These are phyloP conservation scores for Ctenopoma kingsleyae DNA, from an alignment of 2,797 vertebrate species.

Conservation along the genomic window DNA sequence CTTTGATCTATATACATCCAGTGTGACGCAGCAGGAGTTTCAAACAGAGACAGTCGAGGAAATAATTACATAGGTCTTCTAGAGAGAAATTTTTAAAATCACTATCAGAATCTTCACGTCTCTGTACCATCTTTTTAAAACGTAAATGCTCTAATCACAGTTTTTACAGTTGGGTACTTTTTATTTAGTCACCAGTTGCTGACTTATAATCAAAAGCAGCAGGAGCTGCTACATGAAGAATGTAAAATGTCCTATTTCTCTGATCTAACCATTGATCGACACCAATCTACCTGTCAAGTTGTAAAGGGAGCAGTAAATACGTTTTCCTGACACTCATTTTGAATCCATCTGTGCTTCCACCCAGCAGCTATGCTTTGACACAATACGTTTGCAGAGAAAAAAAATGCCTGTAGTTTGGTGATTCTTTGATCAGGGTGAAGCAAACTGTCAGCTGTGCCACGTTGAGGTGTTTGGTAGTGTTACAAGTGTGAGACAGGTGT, in stretches of 20 bases:
- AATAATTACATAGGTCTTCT: constrained; percentile 8
- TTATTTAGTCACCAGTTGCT: neutral
- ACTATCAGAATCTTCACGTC: constrained; percentile 8
- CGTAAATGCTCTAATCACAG: neutral
- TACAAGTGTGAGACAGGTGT: constrained; percentile 38
- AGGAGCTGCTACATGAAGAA: constrained; percentile 3
- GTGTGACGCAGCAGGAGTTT: neutral
- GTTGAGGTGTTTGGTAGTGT: constrained; percentile 34
- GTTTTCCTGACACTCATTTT: constrained; percentile 45
- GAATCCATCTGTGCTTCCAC: constrained; percentile 23
- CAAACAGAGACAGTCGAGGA: neutral
- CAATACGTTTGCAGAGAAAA: constrained; percentile 26
- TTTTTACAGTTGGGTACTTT: neutral
- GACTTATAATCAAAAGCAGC: constrained; percentile 19
- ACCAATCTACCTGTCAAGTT: constrained; percentile 35
- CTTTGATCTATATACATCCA: constrained; percentile 46
- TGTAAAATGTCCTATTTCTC: constrained; percentile 25
- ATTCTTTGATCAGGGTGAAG: constrained; percentile 55
- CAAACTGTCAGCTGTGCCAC: constrained; percentile 45
- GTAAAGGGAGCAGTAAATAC: constrained; percentile 29
- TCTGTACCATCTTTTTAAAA: constrained; percentile 4
- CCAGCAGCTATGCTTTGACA: constrained; percentile 56
- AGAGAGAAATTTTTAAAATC: neutral
- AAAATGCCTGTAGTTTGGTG: constrained; percentile 29
- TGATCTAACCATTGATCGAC: constrained; percentile 19